These are phyloP conservation scores for Helicoverpa assulta DNA, from an alignment of 2,888 invertebrate genomes.

Conservation along the genomic window DNA sequence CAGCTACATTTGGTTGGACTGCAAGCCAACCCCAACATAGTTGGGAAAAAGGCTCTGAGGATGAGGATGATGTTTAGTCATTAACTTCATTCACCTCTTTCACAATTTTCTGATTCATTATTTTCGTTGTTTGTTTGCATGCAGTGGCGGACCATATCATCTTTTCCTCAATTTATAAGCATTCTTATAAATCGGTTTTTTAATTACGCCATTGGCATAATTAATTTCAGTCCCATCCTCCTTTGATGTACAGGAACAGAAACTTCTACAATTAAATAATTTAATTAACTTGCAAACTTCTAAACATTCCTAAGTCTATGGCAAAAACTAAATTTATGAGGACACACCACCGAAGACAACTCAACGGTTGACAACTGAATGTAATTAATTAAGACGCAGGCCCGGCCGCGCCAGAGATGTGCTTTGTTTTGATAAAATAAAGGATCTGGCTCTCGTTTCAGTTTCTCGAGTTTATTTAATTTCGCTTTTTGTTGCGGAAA, in stretches of 20 bases:
- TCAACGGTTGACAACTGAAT: conserved; percentile 76
- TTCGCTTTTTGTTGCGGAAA: conserved; percentile 15
- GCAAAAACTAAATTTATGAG: conserved; percentile 74
- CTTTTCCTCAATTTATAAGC: no score
- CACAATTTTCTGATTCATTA: no score
- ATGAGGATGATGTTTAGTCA: no score
- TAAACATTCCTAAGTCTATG: conserved; percentile 47
- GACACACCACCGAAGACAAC: conserved; percentile 70
- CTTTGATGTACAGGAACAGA: neutral
- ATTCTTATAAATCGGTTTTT: neutral
- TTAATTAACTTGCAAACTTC: conserved; percentile 10
- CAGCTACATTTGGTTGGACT: no score
- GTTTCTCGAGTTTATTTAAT: conserved; percentile 28
- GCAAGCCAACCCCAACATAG: no score
- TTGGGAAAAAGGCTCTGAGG: no score
- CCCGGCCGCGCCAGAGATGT: conserved; percentile 56
- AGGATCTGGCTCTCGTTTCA: conserved; percentile 40
- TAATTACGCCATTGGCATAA: neutral
- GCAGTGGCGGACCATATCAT: no score
- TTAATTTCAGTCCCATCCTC: neutral
- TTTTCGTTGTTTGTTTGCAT: no score
- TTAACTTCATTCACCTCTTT: no score
- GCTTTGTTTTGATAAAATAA: conserved; percentile 66
- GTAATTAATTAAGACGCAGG: conserved; percentile 79
- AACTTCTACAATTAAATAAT: no score